These are phyloP conservation scores for Alviniconcha strummeri DNA, from an alignment of 2,888 invertebrate species.

Conservation along the genomic window DNA sequence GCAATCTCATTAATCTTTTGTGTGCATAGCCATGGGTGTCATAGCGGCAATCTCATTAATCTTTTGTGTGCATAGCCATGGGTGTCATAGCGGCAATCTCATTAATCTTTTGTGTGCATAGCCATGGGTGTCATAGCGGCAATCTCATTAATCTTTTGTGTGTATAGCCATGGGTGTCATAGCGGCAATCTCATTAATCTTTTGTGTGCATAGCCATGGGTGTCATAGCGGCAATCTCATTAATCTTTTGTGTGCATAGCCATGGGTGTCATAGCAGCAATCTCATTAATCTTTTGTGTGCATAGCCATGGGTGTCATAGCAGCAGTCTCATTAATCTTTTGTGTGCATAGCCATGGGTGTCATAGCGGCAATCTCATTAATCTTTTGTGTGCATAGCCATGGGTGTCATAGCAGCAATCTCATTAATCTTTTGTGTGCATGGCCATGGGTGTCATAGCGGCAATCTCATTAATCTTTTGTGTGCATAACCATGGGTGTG, in stretches of 20 bases:
- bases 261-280: too few species aligned
- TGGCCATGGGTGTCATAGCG: too few species aligned
- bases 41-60: too few species aligned
- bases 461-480: neutral
- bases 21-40: neutral
- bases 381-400: neutral
- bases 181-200: too few species aligned
- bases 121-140: too few species aligned
- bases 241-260: neutral
- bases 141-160: neutral
- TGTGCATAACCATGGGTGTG: neutral
- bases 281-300: neutral
- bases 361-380: too few species aligned
- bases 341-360: neutral
- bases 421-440: neutral
- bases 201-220: neutral
- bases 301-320: too few species aligned
- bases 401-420: too few species aligned
- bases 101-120: neutral
- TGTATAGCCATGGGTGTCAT: neutral
- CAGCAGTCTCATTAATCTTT: too few species aligned
- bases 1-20: neutral
- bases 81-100: too few species aligned
- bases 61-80: neutral
- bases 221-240: too few species aligned